Evolutionary conservation across 2,113 vertebrate genomes (phyloP).

Genomic region (Pontoporia blainvillei): DNA sequence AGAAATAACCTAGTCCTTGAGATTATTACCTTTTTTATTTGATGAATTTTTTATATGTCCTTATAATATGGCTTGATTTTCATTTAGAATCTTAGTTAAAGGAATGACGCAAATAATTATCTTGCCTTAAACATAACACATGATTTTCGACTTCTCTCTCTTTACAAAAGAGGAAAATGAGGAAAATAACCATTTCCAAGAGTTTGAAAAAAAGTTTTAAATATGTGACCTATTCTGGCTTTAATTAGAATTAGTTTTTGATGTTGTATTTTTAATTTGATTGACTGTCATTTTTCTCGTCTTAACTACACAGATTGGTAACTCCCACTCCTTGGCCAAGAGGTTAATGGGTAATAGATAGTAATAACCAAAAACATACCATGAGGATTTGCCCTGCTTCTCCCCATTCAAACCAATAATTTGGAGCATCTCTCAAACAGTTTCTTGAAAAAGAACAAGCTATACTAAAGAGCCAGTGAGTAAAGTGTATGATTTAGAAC

Average conservation of each 20-base stretch:
- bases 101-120: slow-evolving; percentile 66
- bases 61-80: background rate
- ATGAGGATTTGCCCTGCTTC: slow-evolving; percentile 8
- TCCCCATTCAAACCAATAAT: slow-evolving; percentile 15
- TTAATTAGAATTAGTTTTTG: slow-evolving; percentile 68
- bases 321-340: slow-evolving; percentile 67
- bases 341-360: slow-evolving; percentile 77
- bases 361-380: slow-evolving; percentile 65
- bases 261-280: slow-evolving; percentile 66
- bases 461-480: background rate
- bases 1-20: background rate
- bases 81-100: slow-evolving; percentile 46
- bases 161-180: slow-evolving; percentile 64
- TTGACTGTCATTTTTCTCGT: slow-evolving; percentile 65
- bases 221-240: slow-evolving; percentile 34
- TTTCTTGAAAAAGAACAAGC: slow-evolving; percentile 21
- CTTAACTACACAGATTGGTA: slow-evolving; percentile 69
- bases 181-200: slow-evolving; percentile 59
- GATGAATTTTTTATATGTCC: background rate
- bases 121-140: slow-evolving; percentile 49
- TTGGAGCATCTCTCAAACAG: background rate
- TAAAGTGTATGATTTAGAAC: background rate
- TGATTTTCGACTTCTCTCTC: slow-evolving; percentile 46
- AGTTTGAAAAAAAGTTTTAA: background rate
- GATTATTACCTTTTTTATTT: background rate